Evolutionary conservation across 1,140 invertebrate genomes (phyloP), one percentile per base, ranked within the genome.

Genomic region (Psilanteris sp.): DNA sequence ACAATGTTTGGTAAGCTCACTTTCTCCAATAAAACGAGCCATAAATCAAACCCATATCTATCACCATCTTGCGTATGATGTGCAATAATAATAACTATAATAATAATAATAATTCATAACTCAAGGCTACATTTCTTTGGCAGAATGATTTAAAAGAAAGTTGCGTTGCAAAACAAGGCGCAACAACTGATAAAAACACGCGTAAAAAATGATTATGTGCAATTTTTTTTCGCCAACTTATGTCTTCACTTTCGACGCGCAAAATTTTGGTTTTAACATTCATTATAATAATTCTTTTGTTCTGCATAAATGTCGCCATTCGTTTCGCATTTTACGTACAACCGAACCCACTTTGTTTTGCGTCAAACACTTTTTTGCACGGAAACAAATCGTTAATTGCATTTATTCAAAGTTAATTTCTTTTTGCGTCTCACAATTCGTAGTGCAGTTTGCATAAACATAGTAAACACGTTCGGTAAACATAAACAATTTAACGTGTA

Each of bases 31-130:
- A 66, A 68, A 75, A 75, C 55, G 36, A 64, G 62, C 14, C 31
- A 75, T 75, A 75, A 75, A 75, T 75, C 71, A 68, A 75, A 62
- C 4, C 16, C 62, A 10, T 74, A 75, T 75, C 72, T 68, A 75
- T 75, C 72, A 61, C 48, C 55, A 62, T 68, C 72, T 68, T 62
- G 13, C 48, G 54, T 50, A 32, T 34, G 55, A 62, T 75, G 55
- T 62, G 50, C 36, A 68, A 68, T 41, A 68, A 62, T 75, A 67
- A 75, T 61, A 52, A 67, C 15, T 14, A 66, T 61, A 61, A 74
- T 54, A 61, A 74, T 54, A 75, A 75, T 31, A 61, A 75, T 68
- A 55, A 75, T 62, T 62, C 37, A 68, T 55, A 55, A 75, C 32
- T 59, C 55, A 75, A 62, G 70, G 70, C 52, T 74, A 24, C 34